Conservation (phyloP, 2,797 vertebrate genomes). For the Sphenopsis melanotis region DNA sequence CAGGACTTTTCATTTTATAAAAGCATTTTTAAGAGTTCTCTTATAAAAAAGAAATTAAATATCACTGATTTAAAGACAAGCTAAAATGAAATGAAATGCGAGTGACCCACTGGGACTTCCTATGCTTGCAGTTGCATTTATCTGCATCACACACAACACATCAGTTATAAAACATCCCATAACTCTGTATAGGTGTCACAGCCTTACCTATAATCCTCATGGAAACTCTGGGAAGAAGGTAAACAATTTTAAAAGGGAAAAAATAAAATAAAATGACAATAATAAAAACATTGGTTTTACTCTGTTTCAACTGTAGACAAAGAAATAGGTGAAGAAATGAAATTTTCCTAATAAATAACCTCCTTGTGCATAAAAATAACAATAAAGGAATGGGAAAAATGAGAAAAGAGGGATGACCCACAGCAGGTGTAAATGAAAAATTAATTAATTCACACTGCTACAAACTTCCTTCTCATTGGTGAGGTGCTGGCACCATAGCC, state of each 20-base stretch:
- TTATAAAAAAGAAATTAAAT: neutral
- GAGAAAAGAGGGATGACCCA: neutral
- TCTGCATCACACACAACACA: neutral
- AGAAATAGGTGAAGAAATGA: neutral
- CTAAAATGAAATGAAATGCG: neutral
- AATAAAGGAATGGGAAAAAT: neutral
- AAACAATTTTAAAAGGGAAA: neutral
- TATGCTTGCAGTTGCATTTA: neutral
- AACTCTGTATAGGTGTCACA: neutral
- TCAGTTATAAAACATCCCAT: neutral
- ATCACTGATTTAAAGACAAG: neutral
- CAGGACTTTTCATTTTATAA: neutral
- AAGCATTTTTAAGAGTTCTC: neutral
- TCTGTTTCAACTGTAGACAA: neutral
- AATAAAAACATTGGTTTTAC: neutral
- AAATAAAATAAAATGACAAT: too few relatives aligned
- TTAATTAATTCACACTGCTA: neutral
- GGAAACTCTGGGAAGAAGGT: neutral
- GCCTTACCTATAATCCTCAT: neutral
- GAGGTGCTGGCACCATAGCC: neutral
- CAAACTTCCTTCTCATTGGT: accelerated
- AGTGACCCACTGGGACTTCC: neutral
- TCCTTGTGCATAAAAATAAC: neutral
- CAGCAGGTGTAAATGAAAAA: neutral
- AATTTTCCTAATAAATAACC: neutral